These are phyloP conservation scores for Axinella damicornis DNA, from an alignment of 37 sponge, comb jelly and placozoan genomes.

Conservation along the genomic window DNA sequence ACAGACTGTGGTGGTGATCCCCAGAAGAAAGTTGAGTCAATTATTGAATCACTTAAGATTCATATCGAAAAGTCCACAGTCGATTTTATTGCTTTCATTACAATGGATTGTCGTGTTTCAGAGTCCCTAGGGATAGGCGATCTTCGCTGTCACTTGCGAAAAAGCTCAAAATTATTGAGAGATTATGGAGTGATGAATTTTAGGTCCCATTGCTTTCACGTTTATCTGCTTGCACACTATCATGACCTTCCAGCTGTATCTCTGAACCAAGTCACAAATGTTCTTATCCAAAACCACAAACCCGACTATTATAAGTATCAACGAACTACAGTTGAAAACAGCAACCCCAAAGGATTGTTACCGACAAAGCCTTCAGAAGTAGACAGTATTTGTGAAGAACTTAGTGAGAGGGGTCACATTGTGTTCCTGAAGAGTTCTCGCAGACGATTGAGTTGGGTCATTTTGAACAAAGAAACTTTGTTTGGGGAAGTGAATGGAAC, in stretches of 20 bases:
- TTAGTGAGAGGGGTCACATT: slow-evolving; percentile 13
- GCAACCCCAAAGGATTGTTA: neutral
- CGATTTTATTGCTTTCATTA: slow-evolving; percentile 3
- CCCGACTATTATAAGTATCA: too few relatives aligned
- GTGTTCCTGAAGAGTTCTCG: slow-evolving; percentile 7
- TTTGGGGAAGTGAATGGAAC: slow-evolving; percentile 7
- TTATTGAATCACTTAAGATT: too few relatives aligned
- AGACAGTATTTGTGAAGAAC: neutral
- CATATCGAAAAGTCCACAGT: neutral
- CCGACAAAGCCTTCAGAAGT: neutral
- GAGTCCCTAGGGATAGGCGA: neutral
- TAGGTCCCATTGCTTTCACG: slow-evolving; percentile 17
- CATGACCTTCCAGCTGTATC: too few relatives aligned
- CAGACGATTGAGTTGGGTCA: slow-evolving; percentile 8
- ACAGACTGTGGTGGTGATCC: slow-evolving; percentile 15
- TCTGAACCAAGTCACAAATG: too few relatives aligned
- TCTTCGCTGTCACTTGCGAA: neutral
- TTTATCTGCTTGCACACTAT: neutral
- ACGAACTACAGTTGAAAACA: too few relatives aligned
- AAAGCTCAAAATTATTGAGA: neutral
- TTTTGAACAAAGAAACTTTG: slow-evolving; percentile 19
- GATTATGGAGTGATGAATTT: neutral
- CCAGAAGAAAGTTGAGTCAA: neutral
- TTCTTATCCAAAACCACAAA: too few relatives aligned
- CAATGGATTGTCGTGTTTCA: neutral